These are phyloP conservation scores for Molossus alvarezi DNA, from an alignment of 2,797 vertebrate genomes.

Conservation along the genomic window DNA sequence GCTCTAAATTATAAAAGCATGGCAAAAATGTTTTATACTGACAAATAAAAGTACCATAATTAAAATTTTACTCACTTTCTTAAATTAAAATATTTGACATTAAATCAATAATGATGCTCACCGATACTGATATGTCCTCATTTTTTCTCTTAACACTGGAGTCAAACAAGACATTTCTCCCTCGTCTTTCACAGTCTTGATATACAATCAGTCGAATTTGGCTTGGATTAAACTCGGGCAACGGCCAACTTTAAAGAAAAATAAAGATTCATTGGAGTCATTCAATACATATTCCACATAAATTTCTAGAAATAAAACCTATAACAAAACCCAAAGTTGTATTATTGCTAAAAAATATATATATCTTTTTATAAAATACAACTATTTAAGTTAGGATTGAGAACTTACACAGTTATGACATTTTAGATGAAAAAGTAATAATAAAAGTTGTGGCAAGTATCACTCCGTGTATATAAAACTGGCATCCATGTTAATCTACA, in stretches of 20 bases:
- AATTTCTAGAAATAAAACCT: conserved; percentile 58
- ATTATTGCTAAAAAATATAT: conserved; percentile 29
- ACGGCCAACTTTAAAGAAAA: conserved; percentile 94
- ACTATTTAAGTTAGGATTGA: conserved; percentile 1
- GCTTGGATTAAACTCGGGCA: conserved; percentile 96
- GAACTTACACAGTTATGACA: conserved; percentile 57
- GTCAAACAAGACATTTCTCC: conserved; percentile 98
- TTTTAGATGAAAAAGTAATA: conserved; percentile 63
- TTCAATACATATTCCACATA: conserved; percentile 66
- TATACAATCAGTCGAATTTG: conserved; percentile 99
- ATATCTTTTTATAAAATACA: conserved; percentile 61
- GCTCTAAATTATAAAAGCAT: conserved; percentile 62
- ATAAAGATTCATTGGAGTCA: conserved; percentile 73
- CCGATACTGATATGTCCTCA: conserved; percentile 95
- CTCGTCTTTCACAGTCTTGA: conserved; percentile 98
- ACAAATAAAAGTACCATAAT: conserved; percentile 1
- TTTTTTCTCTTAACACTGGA: conserved; percentile 96
- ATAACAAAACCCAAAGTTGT: conserved; percentile 11
- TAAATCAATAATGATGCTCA: conserved; percentile 89
- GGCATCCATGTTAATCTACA: conserved; percentile 49
- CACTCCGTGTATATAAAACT: conserved; percentile 20
- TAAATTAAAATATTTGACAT: conserved; percentile 62
- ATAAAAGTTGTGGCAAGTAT: conserved; percentile 29
- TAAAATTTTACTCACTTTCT: conserved; percentile 57
- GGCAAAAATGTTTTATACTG: conserved; percentile 32